Evolutionary conservation across 2,888 invertebrate genomes (phyloP).

Genomic region (Seira sanloemensis): DNA sequence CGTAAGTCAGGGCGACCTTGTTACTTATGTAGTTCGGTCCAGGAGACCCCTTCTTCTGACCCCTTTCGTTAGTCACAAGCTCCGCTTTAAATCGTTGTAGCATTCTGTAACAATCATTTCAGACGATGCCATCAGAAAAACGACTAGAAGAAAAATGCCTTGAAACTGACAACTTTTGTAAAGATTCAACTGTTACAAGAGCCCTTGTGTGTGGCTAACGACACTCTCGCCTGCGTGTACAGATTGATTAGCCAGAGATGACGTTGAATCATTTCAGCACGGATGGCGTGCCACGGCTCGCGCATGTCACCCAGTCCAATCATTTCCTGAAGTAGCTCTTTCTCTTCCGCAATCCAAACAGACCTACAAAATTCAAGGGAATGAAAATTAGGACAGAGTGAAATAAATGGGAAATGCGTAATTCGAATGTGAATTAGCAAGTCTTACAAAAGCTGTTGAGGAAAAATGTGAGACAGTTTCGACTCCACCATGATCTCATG

Average conservation of each 20-base stretch:
- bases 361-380: slow-evolving; percentile 79
- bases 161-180: slow-evolving; percentile 91
- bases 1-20: slow-evolving; percentile 88
- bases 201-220: slow-evolving; percentile 72
- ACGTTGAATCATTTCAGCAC: slow-evolving; percentile 87
- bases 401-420: not conserved
- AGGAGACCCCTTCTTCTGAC: slow-evolving; percentile 79
- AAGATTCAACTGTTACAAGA: slow-evolving; percentile 82
- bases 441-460: slow-evolving; percentile 90
- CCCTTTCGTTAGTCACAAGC: slow-evolving; percentile 80
- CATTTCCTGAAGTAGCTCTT: slow-evolving; percentile 90
- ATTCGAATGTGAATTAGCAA: not conserved
- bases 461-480: slow-evolving; percentile 88
- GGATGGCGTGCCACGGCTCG: slow-evolving; percentile 88
- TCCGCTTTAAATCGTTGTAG: slow-evolving; percentile 87
- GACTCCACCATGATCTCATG: slow-evolving; percentile 96
- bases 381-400: not conserved
- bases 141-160: slow-evolving; percentile 81
- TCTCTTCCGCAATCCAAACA: slow-evolving; percentile 93
- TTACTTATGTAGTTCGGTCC: slow-evolving; percentile 76
- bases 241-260: slow-evolving; percentile 89
- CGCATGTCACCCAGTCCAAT: slow-evolving; percentile 91
- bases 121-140: too few relatives aligned
- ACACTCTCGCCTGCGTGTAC: slow-evolving; percentile 86
- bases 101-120: slow-evolving; percentile 78